Base-by-base conservation (phyloP, 2,888 invertebrate species). In the Incurvaria masculella region DNA sequence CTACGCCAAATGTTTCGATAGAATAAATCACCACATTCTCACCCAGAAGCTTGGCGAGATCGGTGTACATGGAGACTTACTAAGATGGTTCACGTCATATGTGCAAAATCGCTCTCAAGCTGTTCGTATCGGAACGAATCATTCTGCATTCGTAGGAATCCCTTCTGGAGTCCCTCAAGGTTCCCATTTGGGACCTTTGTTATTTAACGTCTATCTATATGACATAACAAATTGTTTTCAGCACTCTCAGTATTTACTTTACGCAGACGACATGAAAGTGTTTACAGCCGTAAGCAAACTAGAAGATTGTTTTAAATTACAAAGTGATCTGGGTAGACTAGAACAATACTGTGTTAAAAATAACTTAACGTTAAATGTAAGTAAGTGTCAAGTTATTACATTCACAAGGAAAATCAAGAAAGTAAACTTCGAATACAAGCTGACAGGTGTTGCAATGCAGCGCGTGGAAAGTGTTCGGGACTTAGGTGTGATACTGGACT, bases 201-300 rank as follows among this genome's bases (percentile, higher is more conserved):
- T 44, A 23, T 44, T 44, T 27, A 26, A 21, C 14, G 18, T 44
- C 18, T 21, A 21, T 21, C 11, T 44, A 19, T 21, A 44, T 44
- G 23, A 44, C n/a, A 44, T 44, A 26, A 21, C 21, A 14, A 8
- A 20, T 11, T 19, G 18, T 23, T 26, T 44, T n/a, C 19, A 14
- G n/a, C 23, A 44, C 19, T 26, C 23, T 33, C 23, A 44, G 3
- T 23, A 11, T 27, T 27, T 44, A 44, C 23, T 44, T 10, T 44
- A 44, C n/a, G 44, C 44, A 27, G 44, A 44, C n/a, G 44, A 44
- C 44, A 44, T 23, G 21, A 44, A 44, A 27, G 23, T 44, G 8
- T 44, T 27, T 16, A n/a, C 11, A 4, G 14, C 19, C 11, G 21
- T 44, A 27, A 16, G 21, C 10, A 39, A 11, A 8, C 14, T 33